Evolutionary conservation across 1,140 invertebrate genomes (phyloP).

Genomic region (Chymomyza costata): DNA sequence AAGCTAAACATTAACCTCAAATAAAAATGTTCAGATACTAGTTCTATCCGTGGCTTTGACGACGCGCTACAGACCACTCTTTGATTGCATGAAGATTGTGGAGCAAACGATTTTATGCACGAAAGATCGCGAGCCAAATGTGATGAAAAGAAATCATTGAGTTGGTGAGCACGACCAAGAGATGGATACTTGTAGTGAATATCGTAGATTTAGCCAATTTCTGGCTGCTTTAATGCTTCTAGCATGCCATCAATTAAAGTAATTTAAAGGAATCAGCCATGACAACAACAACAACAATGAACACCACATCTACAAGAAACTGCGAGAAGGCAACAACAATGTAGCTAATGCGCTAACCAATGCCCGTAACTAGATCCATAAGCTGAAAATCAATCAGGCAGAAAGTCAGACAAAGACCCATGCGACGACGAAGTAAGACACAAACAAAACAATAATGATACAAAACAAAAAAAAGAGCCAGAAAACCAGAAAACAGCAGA

Average conservation of each 20-base stretch:
- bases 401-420: constrained; percentile 28
- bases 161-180: constrained; percentile 16
- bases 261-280: constrained; percentile 63
- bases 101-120: constrained; percentile 50
- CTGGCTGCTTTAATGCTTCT: too few relatives aligned
- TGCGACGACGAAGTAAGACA: not conserved
- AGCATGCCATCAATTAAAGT: constrained; percentile 68
- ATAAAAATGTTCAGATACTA: too few relatives aligned
- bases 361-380: constrained; percentile 60
- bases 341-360: constrained; percentile 37
- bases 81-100: constrained; percentile 16
- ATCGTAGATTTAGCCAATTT: constrained; percentile 19
- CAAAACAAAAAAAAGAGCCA: not conserved
- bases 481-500: constrained; percentile 16
- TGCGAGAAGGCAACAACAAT: too few relatives aligned
- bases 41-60: too few relatives aligned
- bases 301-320: not conserved
- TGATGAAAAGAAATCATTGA: constrained; percentile 59
- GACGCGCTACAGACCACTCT: constrained; percentile 18
- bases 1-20: too few relatives aligned
- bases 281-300: constrained; percentile 14
- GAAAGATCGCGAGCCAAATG: constrained; percentile 45
- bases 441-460: constrained; percentile 8
- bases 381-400: constrained; percentile 66
- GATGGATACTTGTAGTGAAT: constrained; percentile 5